Conservation (phyloP, 2,888 invertebrate genomes). For the Autographa pulchrina region DNA sequence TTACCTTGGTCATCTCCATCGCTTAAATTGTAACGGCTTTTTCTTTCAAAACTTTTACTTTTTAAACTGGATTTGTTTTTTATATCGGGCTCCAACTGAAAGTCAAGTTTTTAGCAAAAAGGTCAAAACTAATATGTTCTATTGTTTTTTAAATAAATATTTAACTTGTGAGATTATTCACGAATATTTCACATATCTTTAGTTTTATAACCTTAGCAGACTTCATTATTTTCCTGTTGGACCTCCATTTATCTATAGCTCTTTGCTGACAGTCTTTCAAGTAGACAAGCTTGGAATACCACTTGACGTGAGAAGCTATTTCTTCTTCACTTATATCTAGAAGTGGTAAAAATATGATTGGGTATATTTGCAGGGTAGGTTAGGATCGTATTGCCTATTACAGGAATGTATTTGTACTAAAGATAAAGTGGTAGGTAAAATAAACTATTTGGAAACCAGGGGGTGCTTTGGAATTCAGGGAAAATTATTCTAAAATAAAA, state of each 20-base stretch:
- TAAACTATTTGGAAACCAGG: no score
- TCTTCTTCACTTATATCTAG: conserved; percentile 69
- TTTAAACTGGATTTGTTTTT: background rate
- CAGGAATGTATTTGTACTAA: no score
- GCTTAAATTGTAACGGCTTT: background rate
- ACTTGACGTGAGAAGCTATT: conserved; percentile 72
- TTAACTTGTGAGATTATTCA: background rate
- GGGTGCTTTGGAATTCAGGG: no score
- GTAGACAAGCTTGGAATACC: conserved; percentile 77
- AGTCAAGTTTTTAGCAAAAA: no score
- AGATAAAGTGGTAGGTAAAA: no score
- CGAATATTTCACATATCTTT: background rate
- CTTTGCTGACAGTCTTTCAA: conserved; percentile 76
- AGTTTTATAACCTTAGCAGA: conserved; percentile 35
- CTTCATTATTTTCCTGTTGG: conserved; percentile 70
- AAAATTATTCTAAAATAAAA: no score
- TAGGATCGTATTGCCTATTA: no score
- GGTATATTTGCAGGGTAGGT: background rate
- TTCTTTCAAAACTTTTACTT: conserved; percentile 19
- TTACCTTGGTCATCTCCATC: conserved; percentile 19
- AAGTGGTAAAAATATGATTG: background rate
- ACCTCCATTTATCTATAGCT: conserved; percentile 80
- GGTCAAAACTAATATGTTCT: no score
- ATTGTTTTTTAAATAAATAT: no score
- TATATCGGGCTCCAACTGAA: conserved; percentile 11